phyloP scores from a whole-genome alignment of 2,113 vertebrate genomes.

The Nestor notabilis region DNA sequence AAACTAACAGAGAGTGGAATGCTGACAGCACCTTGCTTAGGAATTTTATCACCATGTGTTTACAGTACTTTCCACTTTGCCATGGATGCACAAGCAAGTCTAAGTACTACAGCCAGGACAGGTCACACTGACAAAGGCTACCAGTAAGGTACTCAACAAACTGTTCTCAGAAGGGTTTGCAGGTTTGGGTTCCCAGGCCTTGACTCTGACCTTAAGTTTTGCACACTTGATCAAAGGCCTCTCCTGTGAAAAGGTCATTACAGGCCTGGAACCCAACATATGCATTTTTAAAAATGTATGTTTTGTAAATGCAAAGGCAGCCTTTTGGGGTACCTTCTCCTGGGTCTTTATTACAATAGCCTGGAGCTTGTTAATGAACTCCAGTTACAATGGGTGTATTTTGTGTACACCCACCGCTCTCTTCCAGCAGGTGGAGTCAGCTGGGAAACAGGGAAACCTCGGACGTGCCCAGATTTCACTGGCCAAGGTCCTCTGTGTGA shows the following conservation, averaged over 20 bases:
- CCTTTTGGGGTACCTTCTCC: background rate
- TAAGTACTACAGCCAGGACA: background rate
- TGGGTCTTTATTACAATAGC: background rate
- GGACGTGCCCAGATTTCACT: background rate
- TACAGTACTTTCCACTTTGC: background rate
- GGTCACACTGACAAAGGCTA: background rate
- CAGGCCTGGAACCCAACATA: background rate
- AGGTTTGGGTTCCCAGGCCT: background rate
- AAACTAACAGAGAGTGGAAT: background rate
- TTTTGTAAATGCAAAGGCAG: background rate
- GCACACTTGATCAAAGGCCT: background rate
- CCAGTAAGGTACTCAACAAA: background rate
- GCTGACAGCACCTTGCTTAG: background rate
- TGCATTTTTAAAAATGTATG: rapidly evolving
- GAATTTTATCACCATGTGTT: background rate
- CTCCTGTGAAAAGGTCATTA: background rate
- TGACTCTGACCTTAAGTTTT: background rate
- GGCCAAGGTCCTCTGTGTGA: background rate
- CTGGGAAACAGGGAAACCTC: background rate
- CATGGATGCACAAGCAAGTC: background rate
- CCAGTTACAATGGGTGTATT: background rate
- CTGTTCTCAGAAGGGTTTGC: background rate
- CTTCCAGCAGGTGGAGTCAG: background rate
- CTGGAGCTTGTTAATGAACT: background rate
- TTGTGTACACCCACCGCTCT: background rate